Evolutionary conservation across 2,113 vertebrate genomes (phyloP).

Genomic region (Hippocampus guttulatus): DNA sequence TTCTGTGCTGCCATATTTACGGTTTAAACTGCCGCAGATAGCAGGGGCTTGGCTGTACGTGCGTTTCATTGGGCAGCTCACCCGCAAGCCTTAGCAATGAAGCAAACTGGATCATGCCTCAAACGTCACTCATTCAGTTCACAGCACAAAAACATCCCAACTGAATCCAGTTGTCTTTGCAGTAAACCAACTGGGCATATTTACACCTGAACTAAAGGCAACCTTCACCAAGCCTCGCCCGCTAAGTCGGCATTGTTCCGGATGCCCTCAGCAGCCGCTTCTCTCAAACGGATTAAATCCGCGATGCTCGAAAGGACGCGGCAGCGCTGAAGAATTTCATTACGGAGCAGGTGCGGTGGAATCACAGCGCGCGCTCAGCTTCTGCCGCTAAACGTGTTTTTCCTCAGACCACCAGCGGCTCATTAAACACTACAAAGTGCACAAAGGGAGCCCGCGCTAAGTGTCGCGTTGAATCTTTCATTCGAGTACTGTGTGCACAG

Average conservation of each 20-base stretch:
- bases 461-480: background rate
- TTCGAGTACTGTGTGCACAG: background rate
- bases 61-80: no score
- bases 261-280: conserved; percentile 54
- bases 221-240: conserved; percentile 47
- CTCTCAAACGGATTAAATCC: conserved; percentile 56
- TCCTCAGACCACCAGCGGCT: conserved; percentile 33
- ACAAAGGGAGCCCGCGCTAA: background rate
- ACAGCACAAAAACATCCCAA: background rate
- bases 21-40: no score
- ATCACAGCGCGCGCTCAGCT: conserved; percentile 54
- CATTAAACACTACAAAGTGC: conserved; percentile 31
- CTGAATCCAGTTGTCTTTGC: conserved; percentile 9
- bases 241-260: conserved; percentile 58
- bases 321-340: conserved; percentile 65
- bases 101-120: no score
- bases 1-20: no score
- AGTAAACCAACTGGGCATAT: conserved; percentile 30
- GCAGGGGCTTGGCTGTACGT: no score
- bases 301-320: conserved; percentile 65
- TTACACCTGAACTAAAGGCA: conserved; percentile 28
- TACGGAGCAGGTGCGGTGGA: conserved; percentile 53
- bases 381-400: conserved; percentile 36
- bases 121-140: background rate
- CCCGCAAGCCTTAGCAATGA: no score